These are phyloP conservation scores for Dufourea novaeangliae DNA, from an alignment of 1,140 invertebrate species.

Conservation along the genomic window DNA sequence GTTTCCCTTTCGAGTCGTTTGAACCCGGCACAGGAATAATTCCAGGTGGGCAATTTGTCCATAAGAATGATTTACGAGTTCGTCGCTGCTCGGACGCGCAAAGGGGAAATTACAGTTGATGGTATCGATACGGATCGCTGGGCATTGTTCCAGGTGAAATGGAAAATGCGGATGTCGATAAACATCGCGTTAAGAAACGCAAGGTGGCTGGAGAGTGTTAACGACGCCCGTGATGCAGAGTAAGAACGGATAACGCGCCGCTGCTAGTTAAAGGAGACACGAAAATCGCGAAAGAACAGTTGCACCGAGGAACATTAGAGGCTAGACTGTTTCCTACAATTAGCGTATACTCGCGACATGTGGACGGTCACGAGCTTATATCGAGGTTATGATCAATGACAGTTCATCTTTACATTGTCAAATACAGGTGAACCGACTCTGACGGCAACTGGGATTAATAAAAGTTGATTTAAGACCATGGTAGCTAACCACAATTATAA, in stretches of 20 bases:
- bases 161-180: slow-evolving; percentile 43
- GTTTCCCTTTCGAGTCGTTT: neutral
- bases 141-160: slow-evolving; percentile 26
- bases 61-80: slow-evolving; percentile 43
- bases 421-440: too few relatives aligned
- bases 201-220: slow-evolving; percentile 11
- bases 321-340: too few relatives aligned
- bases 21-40: slow-evolving; percentile 4
- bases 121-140: slow-evolving; percentile 27
- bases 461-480: too few relatives aligned
- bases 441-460: too few relatives aligned
- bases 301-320: neutral
- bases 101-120: slow-evolving; percentile 37
- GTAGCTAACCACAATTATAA: too few relatives aligned
- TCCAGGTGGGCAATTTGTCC: slow-evolving; percentile 47
- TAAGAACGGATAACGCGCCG: slow-evolving; percentile 6
- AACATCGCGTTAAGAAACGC: slow-evolving; percentile 31
- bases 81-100: slow-evolving; percentile 4
- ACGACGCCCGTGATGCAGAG: slow-evolving; percentile 10
- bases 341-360: too few relatives aligned
- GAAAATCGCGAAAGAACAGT: neutral
- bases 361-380: neutral
- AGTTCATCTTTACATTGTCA: too few relatives aligned
- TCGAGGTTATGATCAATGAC: too few relatives aligned
- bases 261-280: neutral